These are phyloP conservation scores for Columba janthina DNA, from an alignment of 2,113 vertebrate species.

Conservation along the genomic window DNA sequence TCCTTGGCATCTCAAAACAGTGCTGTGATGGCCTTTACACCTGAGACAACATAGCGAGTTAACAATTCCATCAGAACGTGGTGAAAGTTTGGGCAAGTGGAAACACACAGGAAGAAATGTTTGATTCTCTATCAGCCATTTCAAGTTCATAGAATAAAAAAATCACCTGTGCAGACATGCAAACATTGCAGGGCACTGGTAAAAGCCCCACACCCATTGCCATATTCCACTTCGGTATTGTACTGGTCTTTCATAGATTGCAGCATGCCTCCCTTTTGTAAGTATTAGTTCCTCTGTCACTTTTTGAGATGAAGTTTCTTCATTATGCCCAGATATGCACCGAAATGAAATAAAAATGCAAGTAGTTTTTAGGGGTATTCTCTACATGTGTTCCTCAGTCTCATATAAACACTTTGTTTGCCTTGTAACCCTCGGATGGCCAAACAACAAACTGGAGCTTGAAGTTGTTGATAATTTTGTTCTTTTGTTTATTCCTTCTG, in stretches of 20 bases:
- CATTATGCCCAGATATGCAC: not conserved
- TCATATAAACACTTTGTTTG: not conserved
- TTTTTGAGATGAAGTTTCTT: not conserved
- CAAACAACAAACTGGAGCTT: not conserved
- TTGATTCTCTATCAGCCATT: not conserved
- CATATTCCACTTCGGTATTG: not conserved
- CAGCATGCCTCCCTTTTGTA: not conserved
- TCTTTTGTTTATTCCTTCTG: constrained; percentile 16
- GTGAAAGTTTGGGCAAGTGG: not conserved
- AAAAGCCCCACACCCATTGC: not conserved
- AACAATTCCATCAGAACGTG: not conserved
- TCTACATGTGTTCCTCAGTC: not conserved
- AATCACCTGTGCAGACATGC: not conserved
- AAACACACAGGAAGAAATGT: not conserved
- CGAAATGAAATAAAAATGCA: not conserved
- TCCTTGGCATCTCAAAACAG: not conserved
- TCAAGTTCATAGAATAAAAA: not conserved
- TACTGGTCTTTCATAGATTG: not conserved
- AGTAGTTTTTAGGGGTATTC: not conserved
- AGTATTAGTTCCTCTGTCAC: not conserved
- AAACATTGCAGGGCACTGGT: not conserved
- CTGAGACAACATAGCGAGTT: not conserved
- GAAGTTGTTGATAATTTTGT: constrained; percentile 13
- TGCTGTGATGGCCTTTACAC: not conserved
- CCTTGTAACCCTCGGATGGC: not conserved